Base-by-base conservation (phyloP, 2,888 invertebrate genomes). In the Cyrtodaria siliqua region DNA sequence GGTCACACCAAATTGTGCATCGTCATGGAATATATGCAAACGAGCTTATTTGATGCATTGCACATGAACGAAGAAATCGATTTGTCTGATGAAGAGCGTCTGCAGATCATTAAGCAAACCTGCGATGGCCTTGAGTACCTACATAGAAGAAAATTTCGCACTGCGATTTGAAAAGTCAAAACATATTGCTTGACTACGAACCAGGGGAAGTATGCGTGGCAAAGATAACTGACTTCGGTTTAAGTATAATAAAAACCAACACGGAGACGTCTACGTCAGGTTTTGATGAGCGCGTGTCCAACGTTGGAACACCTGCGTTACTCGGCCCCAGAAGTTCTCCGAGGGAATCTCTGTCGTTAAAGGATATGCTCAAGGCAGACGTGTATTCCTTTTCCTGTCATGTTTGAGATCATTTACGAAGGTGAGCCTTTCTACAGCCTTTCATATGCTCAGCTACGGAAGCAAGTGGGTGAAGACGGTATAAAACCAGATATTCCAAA, bases 161-260 rank as follows among this genome's bases (percentile, higher is more conserved):
- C 26, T 81, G 84, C 53, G 82, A 84, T 57, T 56, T 84, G 26
- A 84, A 83, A 33, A 64, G 81, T 6, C 61, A 67, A 20, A 85
- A 83, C 57, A 59, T 85, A 47, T 63, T 85, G 12, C 55, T 85
- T 23, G 66, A 72, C 6, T 73, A 71, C 56, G 6, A 63, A 14
- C 44, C 49, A 1, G 75, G 52, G 18, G 44, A 29, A 18, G 23
- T 26, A 1, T 63, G 72, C 20, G 23, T 42, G 14, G 83, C 74
- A 6, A 85, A 85, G 33, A 63, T 85, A 20, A 70, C 83, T 16
- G 83, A 85, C 52, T 85, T 86, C 66, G 85, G 85, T 2, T 67
- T 86, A 1, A 83, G 84, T 50, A 78, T 82, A 70, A 74, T 84
- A 55, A 86, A 74, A 38, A 57, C 47, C 26, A 72, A 78, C 38